phyloP scores from a whole-genome alignment of 2,797 vertebrate genomes.

The Tamandua tetradactyla region DNA sequence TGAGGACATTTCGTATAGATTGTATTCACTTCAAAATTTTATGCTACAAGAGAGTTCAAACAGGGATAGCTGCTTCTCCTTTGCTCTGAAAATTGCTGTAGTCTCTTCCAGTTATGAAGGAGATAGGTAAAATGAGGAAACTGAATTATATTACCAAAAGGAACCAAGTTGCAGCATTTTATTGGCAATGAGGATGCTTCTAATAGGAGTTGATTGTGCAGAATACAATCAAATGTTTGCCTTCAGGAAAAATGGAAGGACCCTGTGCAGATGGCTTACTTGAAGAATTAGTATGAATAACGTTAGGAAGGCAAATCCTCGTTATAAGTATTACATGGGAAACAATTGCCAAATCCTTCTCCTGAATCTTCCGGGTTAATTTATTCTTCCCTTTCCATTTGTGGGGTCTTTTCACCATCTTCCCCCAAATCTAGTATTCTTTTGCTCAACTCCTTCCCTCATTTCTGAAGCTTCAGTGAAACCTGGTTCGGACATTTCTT shows the following conservation, averaged over 20 bases:
- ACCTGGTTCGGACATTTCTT: neutral
- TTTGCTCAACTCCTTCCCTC: neutral
- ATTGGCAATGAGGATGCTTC: neutral
- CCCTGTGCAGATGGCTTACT: neutral
- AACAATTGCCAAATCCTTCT: neutral
- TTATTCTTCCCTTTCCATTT: neutral
- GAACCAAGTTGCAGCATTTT: neutral
- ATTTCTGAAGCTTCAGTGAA: neutral
- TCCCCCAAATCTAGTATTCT: neutral
- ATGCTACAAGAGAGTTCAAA: neutral
- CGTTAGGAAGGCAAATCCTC: neutral
- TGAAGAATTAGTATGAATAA: neutral
- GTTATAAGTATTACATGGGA: neutral
- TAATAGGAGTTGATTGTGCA: neutral
- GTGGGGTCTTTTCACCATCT: neutral
- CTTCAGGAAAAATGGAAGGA: neutral
- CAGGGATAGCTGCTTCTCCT: neutral
- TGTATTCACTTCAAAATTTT: neutral
- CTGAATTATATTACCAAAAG: neutral
- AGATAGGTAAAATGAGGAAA: slow-evolving; percentile 50
- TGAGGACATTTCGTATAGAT: neutral
- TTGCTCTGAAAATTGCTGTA: neutral
- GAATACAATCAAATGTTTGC: neutral
- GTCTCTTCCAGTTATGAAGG: slow-evolving; percentile 43
- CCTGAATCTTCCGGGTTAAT: neutral